Percentiles rank a stretch among this genome's conserved stretches.
Evolutionary conservation across 2,797 vertebrate genomes (phyloP).

Genomic region (Enteromius paludinosus): DNA sequence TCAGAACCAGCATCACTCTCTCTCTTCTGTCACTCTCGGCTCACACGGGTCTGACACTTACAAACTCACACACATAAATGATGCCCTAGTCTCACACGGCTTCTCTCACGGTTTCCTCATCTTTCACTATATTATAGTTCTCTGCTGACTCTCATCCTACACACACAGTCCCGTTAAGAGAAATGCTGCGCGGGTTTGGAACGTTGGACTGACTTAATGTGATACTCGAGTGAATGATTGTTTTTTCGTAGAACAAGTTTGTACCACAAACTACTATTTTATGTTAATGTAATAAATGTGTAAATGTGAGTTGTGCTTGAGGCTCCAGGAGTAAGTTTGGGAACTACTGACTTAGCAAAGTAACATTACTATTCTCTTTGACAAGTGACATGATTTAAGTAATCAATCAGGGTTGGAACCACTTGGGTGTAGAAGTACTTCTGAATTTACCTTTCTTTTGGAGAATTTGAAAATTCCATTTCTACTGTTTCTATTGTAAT

Average conservation of each 20-base stretch:
- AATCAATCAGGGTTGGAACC: neutral
- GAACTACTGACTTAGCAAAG: neutral
- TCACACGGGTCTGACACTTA: slow-evolving; percentile 49
- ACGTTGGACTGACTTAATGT: neutral
- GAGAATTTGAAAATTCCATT: neutral
- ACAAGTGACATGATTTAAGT: neutral
- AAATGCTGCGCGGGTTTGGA: neutral
- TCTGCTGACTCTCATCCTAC: neutral
- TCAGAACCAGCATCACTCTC: slow-evolving; percentile 68
- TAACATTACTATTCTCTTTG: neutral
- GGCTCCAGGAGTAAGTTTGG: neutral
- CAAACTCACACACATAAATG: slow-evolving; percentile 33
- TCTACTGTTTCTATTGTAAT: neutral
- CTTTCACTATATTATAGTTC: neutral
- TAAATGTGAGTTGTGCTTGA: neutral
- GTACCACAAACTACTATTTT: neutral
- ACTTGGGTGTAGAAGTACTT: neutral
- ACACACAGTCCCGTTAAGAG: neutral
- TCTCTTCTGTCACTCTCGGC: slow-evolving; percentile 53
- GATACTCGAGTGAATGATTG: neutral
- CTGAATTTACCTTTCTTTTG: neutral
- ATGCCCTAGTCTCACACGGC: neutral
- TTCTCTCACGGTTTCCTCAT: slow-evolving; percentile 13
- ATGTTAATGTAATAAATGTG: slow-evolving; percentile 3
- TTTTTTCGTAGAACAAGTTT: neutral